Base-by-base conservation (phyloP, 2,113 vertebrate species). In the Scomber scombrus region DNA sequence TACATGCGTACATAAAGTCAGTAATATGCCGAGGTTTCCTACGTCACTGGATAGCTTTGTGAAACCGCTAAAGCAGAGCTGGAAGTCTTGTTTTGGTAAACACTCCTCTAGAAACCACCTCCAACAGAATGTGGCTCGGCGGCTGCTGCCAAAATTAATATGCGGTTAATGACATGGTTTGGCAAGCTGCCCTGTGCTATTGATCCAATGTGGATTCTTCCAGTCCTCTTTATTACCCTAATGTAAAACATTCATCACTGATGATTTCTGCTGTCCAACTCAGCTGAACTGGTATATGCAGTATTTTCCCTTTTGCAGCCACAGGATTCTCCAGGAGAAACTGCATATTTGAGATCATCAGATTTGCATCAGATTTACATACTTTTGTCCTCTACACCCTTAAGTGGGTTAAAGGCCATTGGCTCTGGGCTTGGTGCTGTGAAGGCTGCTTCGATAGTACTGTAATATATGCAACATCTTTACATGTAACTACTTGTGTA, bases 121-220 rank as follows among this genome's bases (percentile, higher is more conserved):
- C 43, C 72, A 92, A 93, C 91, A 91, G 66, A 95, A 93, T 86
- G 90, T 87, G 85, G 89, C 89, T 75, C 71, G 46, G 71, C 51
- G 50, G 58, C 81, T 69, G 83, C 84, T 90, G 94, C 90, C 93
- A 95, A 80, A 84, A 92, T 93, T 89, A 94, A 95, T 93, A 91
- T 77, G 88, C 58, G 81, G 91, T 92, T 94, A 94, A 94, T 93
- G 91, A 93, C 91, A 87, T 49, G 91, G 90, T 91, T 90, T 95
- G 93, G 94, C 92, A 40, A 12, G 18, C 18, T 71, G 89, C 89
- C 90, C 67, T 3, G 65, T n/a, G 26, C 92, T 80, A 92, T 91
- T 91, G 93, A 94, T 95, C 87, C 88, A 91, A 49, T 63, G 77
- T 78, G 85, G 76, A 91, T 92, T 90, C 88, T 85, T 92, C 86